phyloP scores from a whole-genome alignment of 1,140 invertebrate genomes.

The Helicoverpa zea region DNA sequence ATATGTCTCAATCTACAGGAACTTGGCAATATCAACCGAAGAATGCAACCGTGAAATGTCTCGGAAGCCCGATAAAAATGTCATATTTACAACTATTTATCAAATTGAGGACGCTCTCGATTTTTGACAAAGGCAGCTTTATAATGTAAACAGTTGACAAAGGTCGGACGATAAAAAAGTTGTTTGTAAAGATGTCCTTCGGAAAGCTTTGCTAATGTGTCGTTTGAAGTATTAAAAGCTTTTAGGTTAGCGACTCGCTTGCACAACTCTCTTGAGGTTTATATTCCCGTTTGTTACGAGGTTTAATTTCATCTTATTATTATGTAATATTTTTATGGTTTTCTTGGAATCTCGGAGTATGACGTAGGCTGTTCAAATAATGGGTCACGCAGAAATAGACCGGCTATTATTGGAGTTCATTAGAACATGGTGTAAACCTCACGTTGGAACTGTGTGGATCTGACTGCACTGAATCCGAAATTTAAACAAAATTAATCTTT shows the following conservation, averaged over 20 bases:
- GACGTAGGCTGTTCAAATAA: constrained; percentile 66
- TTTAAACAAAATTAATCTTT: not conserved
- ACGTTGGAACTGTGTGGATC: constrained; percentile 49
- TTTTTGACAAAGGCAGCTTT: constrained; percentile 2
- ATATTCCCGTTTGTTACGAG: constrained; percentile 52
- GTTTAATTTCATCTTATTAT: constrained; percentile 58
- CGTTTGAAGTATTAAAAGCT: constrained; percentile 67
- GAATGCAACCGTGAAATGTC: constrained; percentile 65
- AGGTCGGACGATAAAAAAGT: constrained; percentile 39
- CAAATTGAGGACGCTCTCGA: constrained; percentile 23
- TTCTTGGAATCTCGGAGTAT: constrained; percentile 65
- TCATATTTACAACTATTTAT: constrained; percentile 36
- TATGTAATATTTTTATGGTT: constrained; percentile 73
- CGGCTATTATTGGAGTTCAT: constrained; percentile 70
- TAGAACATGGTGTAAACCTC: constrained; percentile 60
- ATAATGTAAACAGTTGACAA: not conserved
- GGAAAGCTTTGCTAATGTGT: constrained; percentile 59
- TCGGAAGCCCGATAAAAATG: constrained; percentile 56
- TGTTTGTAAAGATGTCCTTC: constrained; percentile 45
- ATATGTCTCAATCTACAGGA: constrained; percentile 58
- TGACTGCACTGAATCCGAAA: constrained; percentile 2
- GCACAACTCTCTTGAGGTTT: constrained; percentile 54
- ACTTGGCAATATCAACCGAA: constrained; percentile 54
- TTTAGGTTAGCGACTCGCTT: constrained; percentile 58
- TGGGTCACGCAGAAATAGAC: constrained; percentile 77